A percentile compares a stretch with the other conserved stretches of the same genome.
phyloP scores from a whole-genome alignment of 1,140 invertebrate genomes.

The Zophobas morio region DNA sequence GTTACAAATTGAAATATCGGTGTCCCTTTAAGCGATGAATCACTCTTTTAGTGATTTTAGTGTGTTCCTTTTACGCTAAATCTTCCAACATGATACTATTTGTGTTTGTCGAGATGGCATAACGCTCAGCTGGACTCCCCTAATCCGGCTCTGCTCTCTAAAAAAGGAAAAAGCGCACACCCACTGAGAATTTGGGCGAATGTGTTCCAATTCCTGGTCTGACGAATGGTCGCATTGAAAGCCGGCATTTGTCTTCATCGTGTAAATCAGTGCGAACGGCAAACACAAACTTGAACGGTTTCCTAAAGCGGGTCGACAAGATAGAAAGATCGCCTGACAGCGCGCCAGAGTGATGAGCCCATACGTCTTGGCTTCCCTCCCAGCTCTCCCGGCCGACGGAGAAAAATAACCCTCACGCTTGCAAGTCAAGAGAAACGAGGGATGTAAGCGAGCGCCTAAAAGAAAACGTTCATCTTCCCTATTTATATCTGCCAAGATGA shows the following conservation, averaged over 20 bases:
- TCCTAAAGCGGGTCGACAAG: constrained; percentile 58
- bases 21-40: too few species aligned
- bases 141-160: too few species aligned
- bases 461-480: constrained; percentile 64
- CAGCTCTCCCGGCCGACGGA: constrained; percentile 52
- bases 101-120: too few species aligned
- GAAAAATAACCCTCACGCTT: constrained; percentile 63
- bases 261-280: constrained; percentile 64
- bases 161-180: constrained; percentile 3
- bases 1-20: too few species aligned
- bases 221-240: constrained; percentile 49
- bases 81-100: too few species aligned
- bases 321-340: constrained; percentile 65
- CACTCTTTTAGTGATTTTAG: too few species aligned
- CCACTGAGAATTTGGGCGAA: constrained; percentile 31
- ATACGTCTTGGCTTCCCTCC: constrained; percentile 62
- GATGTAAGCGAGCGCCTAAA: constrained; percentile 61
- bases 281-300: constrained; percentile 63
- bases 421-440: constrained; percentile 58
- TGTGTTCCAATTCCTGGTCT: constrained; percentile 44
- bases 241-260: constrained; percentile 58
- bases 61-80: too few species aligned
- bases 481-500: constrained; percentile 64
- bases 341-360: constrained; percentile 62
- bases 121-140: too few species aligned